Evolutionary conservation across 2,888 invertebrate species (phyloP).

Genomic region (Hypsopygia costalis): DNA sequence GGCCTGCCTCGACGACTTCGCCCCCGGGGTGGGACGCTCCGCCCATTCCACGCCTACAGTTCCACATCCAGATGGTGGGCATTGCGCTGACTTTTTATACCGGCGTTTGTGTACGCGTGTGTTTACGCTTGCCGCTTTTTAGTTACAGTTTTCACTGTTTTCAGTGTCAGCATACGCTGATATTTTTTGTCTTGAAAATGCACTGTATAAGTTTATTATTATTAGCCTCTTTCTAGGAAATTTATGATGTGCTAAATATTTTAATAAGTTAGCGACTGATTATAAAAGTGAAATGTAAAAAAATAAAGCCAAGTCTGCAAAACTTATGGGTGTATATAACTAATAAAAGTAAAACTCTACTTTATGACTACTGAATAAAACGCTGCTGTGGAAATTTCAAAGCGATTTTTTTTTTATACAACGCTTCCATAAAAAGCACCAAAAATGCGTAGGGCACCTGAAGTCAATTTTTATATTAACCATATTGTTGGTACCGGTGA

Average conservation of each 20-base stretch:
- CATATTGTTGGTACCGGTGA: too few relatives aligned
- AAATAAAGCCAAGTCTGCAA: too few relatives aligned
- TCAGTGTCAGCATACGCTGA: background rate
- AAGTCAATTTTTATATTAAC: too few relatives aligned
- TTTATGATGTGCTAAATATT: background rate
- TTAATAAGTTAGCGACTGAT: too few relatives aligned
- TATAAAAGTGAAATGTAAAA: too few relatives aligned
- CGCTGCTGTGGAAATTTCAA: too few relatives aligned
- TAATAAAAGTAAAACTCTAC: too few relatives aligned
- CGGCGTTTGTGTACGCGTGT: background rate
- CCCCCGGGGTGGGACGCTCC: background rate
- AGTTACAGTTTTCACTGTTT: slow-evolving; percentile 2
- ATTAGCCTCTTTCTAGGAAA: background rate
- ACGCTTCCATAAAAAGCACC: too few relatives aligned
- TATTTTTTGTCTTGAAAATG: background rate
- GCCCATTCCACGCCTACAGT: background rate
- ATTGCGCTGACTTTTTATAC: background rate
- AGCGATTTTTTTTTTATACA: too few relatives aligned
- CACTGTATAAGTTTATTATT: background rate
- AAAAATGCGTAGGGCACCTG: too few relatives aligned
- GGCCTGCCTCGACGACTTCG: slow-evolving; percentile 23
- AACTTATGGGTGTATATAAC: too few relatives aligned
- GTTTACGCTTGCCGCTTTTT: background rate
- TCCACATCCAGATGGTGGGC: slow-evolving; percentile 12
- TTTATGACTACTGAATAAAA: too few relatives aligned